These are phyloP conservation scores for Schizotus pectinicornis DNA, from an alignment of 2,888 invertebrate genomes.

Conservation along the genomic window DNA sequence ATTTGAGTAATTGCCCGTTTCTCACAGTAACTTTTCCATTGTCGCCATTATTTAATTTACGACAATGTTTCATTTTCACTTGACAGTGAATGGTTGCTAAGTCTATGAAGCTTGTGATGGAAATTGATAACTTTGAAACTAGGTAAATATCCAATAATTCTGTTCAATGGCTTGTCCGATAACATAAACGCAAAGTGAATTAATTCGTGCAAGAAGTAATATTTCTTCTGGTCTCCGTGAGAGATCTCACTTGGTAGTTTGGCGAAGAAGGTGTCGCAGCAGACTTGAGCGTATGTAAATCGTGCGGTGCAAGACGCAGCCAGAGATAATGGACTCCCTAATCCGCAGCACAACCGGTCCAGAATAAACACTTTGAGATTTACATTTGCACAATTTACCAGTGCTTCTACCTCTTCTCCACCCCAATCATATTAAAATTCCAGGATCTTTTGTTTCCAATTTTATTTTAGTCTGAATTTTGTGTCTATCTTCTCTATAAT, in stretches of 20 bases:
- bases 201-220: slow-evolving; percentile 21
- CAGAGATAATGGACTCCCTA: slow-evolving; percentile 51
- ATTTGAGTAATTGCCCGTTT: too few species aligned
- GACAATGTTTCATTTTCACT: too few species aligned
- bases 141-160: slow-evolving; percentile 14
- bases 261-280: slow-evolving; percentile 13
- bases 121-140: slow-evolving; percentile 10
- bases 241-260: slow-evolving; percentile 9
- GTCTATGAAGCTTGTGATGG: slow-evolving; percentile 10
- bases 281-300: slow-evolving; percentile 43
- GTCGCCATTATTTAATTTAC: too few species aligned
- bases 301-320: slow-evolving; percentile 46
- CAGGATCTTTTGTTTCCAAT: slow-evolving; percentile 20
- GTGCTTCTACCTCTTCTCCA: slow-evolving; percentile 3
- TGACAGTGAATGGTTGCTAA: background rate
- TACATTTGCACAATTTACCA: slow-evolving; percentile 44
- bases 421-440: slow-evolving; percentile 14
- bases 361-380: slow-evolving; percentile 50
- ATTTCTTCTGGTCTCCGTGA: slow-evolving; percentile 12
- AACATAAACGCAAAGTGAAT: slow-evolving; percentile 19
- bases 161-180: slow-evolving; percentile 21
- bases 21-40: too few species aligned
- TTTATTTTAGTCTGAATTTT: too few species aligned
- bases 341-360: slow-evolving; percentile 47
- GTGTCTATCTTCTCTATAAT: too few species aligned